These are phyloP conservation scores for Drosophila antonietae DNA, from an alignment of 2,888 invertebrate species.

Conservation along the genomic window DNA sequence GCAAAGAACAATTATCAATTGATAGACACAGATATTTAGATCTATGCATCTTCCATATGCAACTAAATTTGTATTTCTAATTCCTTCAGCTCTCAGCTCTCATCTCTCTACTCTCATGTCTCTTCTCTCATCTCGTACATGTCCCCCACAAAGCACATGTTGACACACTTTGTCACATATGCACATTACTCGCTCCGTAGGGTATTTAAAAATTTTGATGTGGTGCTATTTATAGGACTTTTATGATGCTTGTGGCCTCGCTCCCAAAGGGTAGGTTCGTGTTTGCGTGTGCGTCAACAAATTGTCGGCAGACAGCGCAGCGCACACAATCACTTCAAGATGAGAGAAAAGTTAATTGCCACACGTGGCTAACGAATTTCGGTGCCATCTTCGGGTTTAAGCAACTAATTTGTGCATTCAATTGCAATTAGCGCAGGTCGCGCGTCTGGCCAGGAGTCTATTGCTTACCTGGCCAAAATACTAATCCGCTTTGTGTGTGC, in stretches of 20 bases:
- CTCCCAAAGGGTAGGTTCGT: slow-evolving; percentile 13
- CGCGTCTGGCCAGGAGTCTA: slow-evolving; percentile 14
- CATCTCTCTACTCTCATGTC: not conserved
- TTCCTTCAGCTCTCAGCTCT: not conserved
- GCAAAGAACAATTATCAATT: not conserved
- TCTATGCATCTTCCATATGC: not conserved
- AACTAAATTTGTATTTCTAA: not conserved
- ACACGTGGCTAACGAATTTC: slow-evolving; percentile 34
- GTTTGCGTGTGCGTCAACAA: slow-evolving; percentile 14
- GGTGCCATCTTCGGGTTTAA: slow-evolving; percentile 30
- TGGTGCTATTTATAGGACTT: slow-evolving; percentile 23
- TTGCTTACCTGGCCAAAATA: slow-evolving; percentile 33
- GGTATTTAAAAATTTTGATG: slow-evolving; percentile 24
- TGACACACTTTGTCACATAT: slow-evolving; percentile 4
- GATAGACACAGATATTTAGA: not conserved
- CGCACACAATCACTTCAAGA: slow-evolving; percentile 6
- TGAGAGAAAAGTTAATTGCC: slow-evolving; percentile 47
- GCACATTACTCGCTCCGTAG: not conserved
- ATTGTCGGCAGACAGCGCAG: slow-evolving; percentile 5
- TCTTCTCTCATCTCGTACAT: not conserved
- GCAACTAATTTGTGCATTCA: slow-evolving; percentile 59
- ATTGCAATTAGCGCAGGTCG: slow-evolving; percentile 54
- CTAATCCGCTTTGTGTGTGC: slow-evolving; percentile 40
- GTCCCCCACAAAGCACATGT: slow-evolving; percentile 2
- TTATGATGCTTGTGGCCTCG: slow-evolving; percentile 33